Base-by-base conservation (phyloP, 2,888 invertebrate species). In the Eugnorisma glareosa region DNA sequence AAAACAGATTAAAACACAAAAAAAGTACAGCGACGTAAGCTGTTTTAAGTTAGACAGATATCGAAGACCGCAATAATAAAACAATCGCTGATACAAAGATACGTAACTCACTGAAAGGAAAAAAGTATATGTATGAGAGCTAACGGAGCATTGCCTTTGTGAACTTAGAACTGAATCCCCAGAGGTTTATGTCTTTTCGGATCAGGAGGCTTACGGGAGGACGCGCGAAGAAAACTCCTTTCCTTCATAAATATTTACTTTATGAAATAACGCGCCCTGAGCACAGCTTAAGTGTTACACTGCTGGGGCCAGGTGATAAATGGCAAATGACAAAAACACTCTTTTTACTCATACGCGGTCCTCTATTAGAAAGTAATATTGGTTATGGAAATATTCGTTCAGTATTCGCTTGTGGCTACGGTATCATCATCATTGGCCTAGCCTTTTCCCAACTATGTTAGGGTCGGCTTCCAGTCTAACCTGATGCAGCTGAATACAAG, bases 191-290 rank as follows among this genome's bases (percentile, higher is more conserved):
- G 96, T 95, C 95, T 96, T 95, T 95, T 95, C 93, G 95, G 96
- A 96, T 96, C 95, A 95, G 92, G 90, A 92, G 94, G 95, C 96
- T 96, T 96, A 95, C 94, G 89, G 91, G 90, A 93, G 94, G 94
- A 95, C 94, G 94, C 92, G 93, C 91, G 93, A 90, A 91, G 92
- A 92, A 92, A 95, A 94, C 94, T 94, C 94, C 93, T 94, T 94
- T 93, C 91, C 91, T 94, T 96, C 95, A 96, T 96, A 96, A 96
- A 96, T 96, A 96, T 96, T 96, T 96, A 96, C 96, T 94, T 95
- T 96, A 96, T 95, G 95, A 96, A 96, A 96, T 95, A 96, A 96
- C 94, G 91, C 92, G 93, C 93, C 93, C 92, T 87, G 88, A 93
- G 94, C 93, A 93, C 91, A 91, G 93, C 95, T 95, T 92, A 94